A percentile compares a stretch with the other conserved stretches of the same genome.
Evolutionary conservation across 2,113 vertebrate species (phyloP).

Genomic region (Aspiorhynchus laticeps): DNA sequence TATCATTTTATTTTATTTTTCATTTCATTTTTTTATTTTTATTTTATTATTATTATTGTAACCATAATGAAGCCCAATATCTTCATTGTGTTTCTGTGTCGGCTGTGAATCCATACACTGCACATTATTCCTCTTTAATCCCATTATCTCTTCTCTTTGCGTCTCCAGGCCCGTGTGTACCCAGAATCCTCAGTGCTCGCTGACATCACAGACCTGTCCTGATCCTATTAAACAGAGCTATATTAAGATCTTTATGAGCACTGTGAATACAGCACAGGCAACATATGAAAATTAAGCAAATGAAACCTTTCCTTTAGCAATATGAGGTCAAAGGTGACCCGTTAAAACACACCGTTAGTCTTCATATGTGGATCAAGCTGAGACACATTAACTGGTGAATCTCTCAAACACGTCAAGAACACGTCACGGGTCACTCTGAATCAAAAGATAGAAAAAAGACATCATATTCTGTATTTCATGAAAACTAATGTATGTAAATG

Average conservation of each 20-base stretch:
- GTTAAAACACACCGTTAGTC: neutral
- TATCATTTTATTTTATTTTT: no score
- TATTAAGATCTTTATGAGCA: constrained; percentile 15
- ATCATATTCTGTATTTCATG: neutral
- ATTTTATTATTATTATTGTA: neutral
- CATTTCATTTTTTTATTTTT: no score
- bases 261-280: neutral
- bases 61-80: neutral
- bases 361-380: neutral
- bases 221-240: constrained; percentile 38
- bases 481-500: no score
- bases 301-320: neutral
- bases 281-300: neutral
- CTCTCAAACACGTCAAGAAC: neutral
- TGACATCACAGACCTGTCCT: constrained; percentile 2
- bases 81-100: neutral
- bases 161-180: neutral
- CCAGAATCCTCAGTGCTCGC: constrained; percentile 15
- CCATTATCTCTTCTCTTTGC: neutral
- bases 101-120: neutral
- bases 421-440: neutral
- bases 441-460: neutral
- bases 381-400: neutral
- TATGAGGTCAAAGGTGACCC: neutral
- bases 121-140: neutral